These are phyloP conservation scores for Berghia stephanieae DNA, from an alignment of 1,140 invertebrate genomes.

Conservation along the genomic window DNA sequence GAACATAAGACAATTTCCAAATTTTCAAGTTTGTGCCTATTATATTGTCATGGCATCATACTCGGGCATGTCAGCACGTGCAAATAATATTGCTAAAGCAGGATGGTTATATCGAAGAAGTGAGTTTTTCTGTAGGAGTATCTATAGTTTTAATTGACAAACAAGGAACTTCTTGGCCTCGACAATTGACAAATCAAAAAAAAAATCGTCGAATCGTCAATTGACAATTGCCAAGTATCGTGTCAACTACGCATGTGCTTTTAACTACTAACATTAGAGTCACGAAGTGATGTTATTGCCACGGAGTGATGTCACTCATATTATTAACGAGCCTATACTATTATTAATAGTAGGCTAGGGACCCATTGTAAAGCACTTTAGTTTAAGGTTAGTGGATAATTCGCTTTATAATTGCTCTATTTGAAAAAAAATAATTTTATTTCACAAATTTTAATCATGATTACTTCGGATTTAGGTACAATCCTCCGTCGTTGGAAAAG, in stretches of 20 bases:
- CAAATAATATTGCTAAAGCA: constrained; percentile 51
- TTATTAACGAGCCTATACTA: not conserved
- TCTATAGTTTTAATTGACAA: not conserved
- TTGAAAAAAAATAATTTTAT: too few species aligned
- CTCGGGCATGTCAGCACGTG: too few species aligned
- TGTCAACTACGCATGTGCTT: not conserved
- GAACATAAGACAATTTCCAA: too few species aligned
- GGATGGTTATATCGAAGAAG: constrained; percentile 52
- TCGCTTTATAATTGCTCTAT: too few species aligned
- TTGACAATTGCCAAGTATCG: not conserved
- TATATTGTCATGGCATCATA: too few species aligned
- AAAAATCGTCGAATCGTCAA: not conserved
- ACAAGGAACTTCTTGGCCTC: not conserved
- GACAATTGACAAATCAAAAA: not conserved
- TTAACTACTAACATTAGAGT: too few species aligned
- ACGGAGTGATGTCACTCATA: too few species aligned
- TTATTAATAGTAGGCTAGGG: too few species aligned
- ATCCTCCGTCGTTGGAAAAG: constrained; percentile 59
- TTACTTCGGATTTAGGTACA: constrained; percentile 33
- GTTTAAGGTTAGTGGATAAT: not conserved
- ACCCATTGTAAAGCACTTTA: too few species aligned
- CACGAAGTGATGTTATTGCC: too few species aligned
- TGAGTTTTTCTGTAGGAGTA: constrained; percentile 26
- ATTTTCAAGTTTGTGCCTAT: too few species aligned
- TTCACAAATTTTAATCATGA: not conserved